Percentiles rank a stretch among this genome's conserved stretches.
Conservation (phyloP, 2,113 vertebrate genomes). For the Silurus meridionalis region DNA sequence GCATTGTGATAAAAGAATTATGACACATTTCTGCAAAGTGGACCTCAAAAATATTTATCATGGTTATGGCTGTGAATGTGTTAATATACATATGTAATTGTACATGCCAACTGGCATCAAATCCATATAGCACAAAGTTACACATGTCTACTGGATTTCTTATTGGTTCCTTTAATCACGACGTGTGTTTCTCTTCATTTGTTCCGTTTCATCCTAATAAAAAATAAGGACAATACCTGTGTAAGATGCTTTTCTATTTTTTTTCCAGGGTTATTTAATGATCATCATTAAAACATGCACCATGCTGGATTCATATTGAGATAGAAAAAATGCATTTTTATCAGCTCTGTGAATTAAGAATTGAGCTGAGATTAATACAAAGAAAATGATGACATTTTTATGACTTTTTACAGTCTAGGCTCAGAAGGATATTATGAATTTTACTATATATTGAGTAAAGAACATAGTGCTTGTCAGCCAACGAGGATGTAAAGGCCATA, state of each 20-base stretch:
- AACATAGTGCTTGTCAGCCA: background rate
- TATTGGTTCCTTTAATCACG: background rate
- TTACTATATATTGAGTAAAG: background rate
- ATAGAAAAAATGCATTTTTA: background rate
- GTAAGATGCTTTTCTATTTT: background rate
- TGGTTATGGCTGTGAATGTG: background rate
- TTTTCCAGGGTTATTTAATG: background rate
- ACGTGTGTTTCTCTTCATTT: background rate
- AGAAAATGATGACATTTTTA: constrained; percentile 35
- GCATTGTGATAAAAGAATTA: background rate
- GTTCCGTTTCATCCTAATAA: background rate
- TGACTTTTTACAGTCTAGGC: background rate
- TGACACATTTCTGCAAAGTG: background rate
- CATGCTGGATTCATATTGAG: background rate
- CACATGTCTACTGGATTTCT: background rate
- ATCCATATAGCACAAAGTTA: background rate
- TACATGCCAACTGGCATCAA: background rate
- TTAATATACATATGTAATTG: background rate
- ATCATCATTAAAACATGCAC: background rate
- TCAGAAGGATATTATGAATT: background rate
- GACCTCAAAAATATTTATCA: background rate
- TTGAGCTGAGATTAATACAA: constrained; percentile 4
- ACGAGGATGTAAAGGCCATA: background rate
- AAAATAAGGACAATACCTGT: background rate
- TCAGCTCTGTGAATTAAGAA: background rate